Conservation (phyloP, 2,113 vertebrate species). For the Prochilodus magdalenae region DNA sequence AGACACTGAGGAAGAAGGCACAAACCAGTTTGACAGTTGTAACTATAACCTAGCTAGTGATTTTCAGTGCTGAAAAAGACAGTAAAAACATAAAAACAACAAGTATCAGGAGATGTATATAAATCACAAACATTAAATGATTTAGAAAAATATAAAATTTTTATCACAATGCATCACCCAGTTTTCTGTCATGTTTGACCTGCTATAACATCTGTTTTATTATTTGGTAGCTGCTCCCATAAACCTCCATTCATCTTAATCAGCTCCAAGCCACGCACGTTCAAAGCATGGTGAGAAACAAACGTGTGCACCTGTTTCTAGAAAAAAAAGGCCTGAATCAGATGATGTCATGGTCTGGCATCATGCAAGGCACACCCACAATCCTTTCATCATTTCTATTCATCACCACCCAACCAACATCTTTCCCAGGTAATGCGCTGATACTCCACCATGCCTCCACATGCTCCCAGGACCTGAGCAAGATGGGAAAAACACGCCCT, state of each 20-base stretch:
- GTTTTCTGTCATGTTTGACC: too few relatives aligned
- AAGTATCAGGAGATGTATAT: too few relatives aligned
- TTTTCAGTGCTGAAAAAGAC: too few relatives aligned
- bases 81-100: too few relatives aligned
- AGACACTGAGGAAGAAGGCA: too few relatives aligned
- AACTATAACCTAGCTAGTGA: too few relatives aligned
- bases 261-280: background rate
- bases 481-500: constrained; percentile 14
- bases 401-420: background rate
- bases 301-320: background rate
- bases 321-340: too few relatives aligned
- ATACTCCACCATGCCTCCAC: constrained; percentile 26
- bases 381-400: background rate
- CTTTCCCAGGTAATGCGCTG: constrained; percentile 16
- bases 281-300: background rate
- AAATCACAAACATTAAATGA: too few relatives aligned
- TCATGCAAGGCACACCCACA: constrained; percentile 3
- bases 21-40: too few relatives aligned
- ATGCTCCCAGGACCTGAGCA: constrained; percentile 14
- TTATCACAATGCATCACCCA: too few relatives aligned
- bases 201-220: too few relatives aligned
- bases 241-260: background rate
- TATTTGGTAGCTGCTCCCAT: background rate
- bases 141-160: too few relatives aligned
- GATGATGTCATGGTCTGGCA: constrained; percentile 16